Evolutionary conservation across 2,888 invertebrate genomes (phyloP).

Genomic region (Drosophila paramelanica): DNA sequence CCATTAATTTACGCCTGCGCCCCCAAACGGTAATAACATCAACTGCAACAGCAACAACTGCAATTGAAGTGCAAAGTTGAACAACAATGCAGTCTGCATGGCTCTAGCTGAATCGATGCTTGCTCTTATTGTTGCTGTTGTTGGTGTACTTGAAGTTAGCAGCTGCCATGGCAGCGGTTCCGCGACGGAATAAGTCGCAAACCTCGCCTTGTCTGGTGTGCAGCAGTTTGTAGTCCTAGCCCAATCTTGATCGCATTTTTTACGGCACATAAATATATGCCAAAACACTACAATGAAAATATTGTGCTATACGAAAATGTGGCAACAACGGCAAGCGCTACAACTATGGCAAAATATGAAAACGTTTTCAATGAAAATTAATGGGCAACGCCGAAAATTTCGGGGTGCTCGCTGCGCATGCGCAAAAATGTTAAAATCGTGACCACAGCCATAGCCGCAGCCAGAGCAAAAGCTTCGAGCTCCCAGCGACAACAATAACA

Average conservation of each 20-base stretch:
- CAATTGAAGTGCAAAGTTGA: slow-evolving; percentile 80
- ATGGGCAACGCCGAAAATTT: slow-evolving; percentile 80
- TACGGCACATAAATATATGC: slow-evolving; percentile 82
- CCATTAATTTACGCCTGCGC: slow-evolving; percentile 80
- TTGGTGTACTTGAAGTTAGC: slow-evolving; percentile 46
- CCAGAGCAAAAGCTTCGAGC: slow-evolving; percentile 30
- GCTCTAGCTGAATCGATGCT: slow-evolving; percentile 2
- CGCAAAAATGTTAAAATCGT: slow-evolving; percentile 85
- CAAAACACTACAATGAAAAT: slow-evolving; percentile 80
- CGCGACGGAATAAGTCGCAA: slow-evolving; percentile 47
- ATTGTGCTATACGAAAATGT: slow-evolving; percentile 75
- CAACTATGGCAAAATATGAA: slow-evolving; percentile 79
- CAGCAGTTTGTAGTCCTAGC: slow-evolving; percentile 61
- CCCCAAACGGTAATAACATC: slow-evolving; percentile 64
- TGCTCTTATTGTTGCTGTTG: slow-evolving; percentile 13
- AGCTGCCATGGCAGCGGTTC: slow-evolving; percentile 35
- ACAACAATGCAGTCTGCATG: slow-evolving; percentile 50
- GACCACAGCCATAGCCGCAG: slow-evolving; percentile 66
- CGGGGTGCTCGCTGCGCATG: slow-evolving; percentile 81
- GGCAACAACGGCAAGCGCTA: slow-evolving; percentile 55
- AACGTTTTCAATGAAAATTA: slow-evolving; percentile 82
- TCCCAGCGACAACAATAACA: slow-evolving; percentile 39
- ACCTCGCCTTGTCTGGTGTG: slow-evolving; percentile 66
- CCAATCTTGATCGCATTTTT: slow-evolving; percentile 82
- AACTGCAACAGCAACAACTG: slow-evolving; percentile 33